phyloP scores from a whole-genome alignment of 2,888 invertebrate species.

The Papilio elwesi region DNA sequence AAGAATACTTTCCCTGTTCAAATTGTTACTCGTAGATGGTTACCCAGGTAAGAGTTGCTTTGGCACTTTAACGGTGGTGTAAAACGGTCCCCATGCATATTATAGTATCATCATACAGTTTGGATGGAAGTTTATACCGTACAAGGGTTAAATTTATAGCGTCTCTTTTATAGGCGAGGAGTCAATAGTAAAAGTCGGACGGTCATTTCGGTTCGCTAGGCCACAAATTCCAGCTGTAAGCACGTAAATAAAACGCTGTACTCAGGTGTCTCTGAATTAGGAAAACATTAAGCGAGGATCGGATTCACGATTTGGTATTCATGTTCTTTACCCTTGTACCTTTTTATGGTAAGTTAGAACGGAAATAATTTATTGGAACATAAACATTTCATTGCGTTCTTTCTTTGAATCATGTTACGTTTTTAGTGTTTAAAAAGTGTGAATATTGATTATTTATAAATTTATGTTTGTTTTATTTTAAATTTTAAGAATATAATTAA shows the following conservation, averaged over 20 bases:
- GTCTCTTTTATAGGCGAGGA: constrained; percentile 69
- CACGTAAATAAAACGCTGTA: constrained; percentile 46
- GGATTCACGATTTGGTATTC: constrained; percentile 26
- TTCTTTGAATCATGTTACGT: background rate
- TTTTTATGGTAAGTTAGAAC: constrained; percentile 25
- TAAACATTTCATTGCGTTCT: constrained; percentile 15
- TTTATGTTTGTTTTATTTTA: too few relatives aligned
- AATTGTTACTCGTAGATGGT: constrained; percentile 11
- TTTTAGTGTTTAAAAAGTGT: background rate
- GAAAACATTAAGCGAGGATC: constrained; percentile 36
- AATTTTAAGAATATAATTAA: too few relatives aligned
- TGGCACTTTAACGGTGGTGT: constrained; percentile 61
- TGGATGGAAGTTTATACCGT: constrained; percentile 71
- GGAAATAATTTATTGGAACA: constrained; percentile 19
- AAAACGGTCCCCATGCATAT: constrained; percentile 82
- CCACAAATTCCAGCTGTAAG: constrained; percentile 50
- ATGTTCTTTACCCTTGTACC: constrained; percentile 9
- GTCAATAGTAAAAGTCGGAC: constrained; percentile 73
- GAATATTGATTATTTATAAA: background rate
- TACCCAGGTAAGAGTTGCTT: constrained; percentile 15
- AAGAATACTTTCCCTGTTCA: background rate
- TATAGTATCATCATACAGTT: constrained; percentile 79
- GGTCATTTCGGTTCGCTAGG: constrained; percentile 58
- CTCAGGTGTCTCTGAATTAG: constrained; percentile 40
- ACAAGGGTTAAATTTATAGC: constrained; percentile 71